A percentile compares a stretch with the other conserved stretches of the same genome.
Conservation (phyloP, 1,140 invertebrate genomes). For the Aphaenogaster floridana region DNA sequence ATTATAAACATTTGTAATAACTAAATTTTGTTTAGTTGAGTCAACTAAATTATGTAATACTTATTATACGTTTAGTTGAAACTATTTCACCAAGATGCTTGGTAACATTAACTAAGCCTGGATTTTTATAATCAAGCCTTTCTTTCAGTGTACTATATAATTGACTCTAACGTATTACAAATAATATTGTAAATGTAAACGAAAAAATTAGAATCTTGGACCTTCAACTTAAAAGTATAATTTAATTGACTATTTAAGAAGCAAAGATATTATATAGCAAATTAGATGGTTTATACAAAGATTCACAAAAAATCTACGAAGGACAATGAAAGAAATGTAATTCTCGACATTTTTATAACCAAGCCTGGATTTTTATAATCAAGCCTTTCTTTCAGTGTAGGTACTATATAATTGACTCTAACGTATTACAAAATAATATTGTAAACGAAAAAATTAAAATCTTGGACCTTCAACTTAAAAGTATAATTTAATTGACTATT, state of each 20-base stretch:
- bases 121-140: no score
- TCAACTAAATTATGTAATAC: no score
- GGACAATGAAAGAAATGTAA: not conserved
- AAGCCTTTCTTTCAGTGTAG: no score
- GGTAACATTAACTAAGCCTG: no score
- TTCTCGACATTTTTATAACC: slow-evolving; percentile 1
- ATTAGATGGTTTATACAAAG: not conserved
- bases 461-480: not conserved
- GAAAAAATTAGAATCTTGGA: not conserved
- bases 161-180: not conserved
- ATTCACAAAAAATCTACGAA: not conserved
- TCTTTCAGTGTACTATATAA: no score
- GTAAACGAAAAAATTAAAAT: not conserved
- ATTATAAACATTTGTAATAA: no score
- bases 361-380: no score
- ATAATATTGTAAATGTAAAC: not conserved
- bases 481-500: not conserved
- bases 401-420: not conserved
- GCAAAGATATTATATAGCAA: not conserved
- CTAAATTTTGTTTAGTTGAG: no score
- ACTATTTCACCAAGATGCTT: no score
- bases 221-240: not conserved
- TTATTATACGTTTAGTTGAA: no score
- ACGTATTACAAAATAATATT: not conserved
- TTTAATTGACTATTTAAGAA: not conserved